A percentile compares a stretch with the other conserved stretches of the same genome.
Evolutionary conservation across 2,113 vertebrate genomes (phyloP).

Genomic region (Otolemur garnettii): DNA sequence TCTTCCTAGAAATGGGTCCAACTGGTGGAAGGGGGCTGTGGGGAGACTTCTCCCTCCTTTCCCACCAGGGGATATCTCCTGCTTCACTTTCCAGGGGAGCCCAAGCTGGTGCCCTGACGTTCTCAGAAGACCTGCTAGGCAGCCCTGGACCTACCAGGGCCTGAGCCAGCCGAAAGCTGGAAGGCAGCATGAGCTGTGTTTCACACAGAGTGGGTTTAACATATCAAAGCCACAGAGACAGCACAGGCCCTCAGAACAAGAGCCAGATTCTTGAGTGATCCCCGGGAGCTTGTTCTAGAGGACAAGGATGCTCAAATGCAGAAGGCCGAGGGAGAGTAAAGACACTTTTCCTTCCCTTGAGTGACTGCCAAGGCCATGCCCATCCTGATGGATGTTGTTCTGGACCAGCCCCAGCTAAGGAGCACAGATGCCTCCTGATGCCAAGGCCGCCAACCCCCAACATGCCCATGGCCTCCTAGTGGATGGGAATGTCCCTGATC

Average conservation of each 20-base stretch:
- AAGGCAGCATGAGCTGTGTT: fast-evolving
- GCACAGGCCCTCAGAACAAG: background rate
- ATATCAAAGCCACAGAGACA: background rate
- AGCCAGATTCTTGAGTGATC: background rate
- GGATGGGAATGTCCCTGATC: no score
- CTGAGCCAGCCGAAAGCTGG: background rate
- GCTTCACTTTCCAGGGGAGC: background rate
- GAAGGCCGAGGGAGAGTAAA: background rate
- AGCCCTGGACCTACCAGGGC: background rate
- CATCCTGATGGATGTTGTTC: background rate
- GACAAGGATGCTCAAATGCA: background rate
- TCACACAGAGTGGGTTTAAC: background rate
- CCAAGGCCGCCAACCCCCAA: background rate
- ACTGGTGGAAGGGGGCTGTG: fast-evolving
- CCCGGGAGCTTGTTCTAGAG: background rate
- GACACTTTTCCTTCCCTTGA: background rate
- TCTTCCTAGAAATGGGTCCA: background rate
- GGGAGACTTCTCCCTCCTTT: background rate
- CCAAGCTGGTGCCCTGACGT: background rate
- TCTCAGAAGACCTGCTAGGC: background rate
- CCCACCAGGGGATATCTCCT: no score
- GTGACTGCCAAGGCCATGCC: background rate
- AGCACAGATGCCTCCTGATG: background rate
- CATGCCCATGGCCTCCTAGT: fast-evolving
- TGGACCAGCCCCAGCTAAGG: background rate